Evolutionary conservation across 2,797 vertebrate genomes (phyloP), one percentile per base, ranked within the genome.

Genomic region (Streptopelia turtur): DNA sequence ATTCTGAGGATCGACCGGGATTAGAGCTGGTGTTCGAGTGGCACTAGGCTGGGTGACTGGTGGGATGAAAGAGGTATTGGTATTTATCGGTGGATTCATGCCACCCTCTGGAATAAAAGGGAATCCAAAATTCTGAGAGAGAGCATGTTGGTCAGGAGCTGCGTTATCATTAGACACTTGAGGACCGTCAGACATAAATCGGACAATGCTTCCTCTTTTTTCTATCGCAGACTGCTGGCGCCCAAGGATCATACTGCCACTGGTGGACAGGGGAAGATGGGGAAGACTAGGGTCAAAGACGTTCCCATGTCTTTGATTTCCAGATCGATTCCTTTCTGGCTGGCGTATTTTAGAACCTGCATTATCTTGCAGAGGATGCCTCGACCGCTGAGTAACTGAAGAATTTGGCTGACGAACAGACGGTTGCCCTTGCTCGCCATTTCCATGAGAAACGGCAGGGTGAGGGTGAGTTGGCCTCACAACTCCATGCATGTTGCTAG

Each of bases 91-190:
- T 33, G 99, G 99, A 95, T 99, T 99, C 99, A 99, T 99, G 70
- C 99, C 98, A 66, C 99, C 98, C 37, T 99, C 99, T 0, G 99
- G 98, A 92, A 99, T 99, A 95, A 99, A 99, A 55, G 99, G 97
- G 96, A 99, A 99, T 64, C 99, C 98, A 97, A 99, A 99, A 96
- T 99, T 99, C 95, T 99, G 99, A 24, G 99, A 97, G 2, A 99
- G 97, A 0, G 97, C 81, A 84, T 99, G 99, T 93, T 99, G 99
- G 90, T 99, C 99, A 35, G 99, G 97, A 66, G 98, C 97, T 2
- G 98, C 64, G 39, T 99, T 99, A 64, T 99, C 99, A 0, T 98
- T 97, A 25, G 98, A 98, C 78, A 99, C 98, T 94, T 99, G 99
- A 78, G 98, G 96, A 39, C 98, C 97, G 20, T 99, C 99, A 2